Conservation (phyloP, 1,140 invertebrate genomes). For the Intoshia linei region DNA sequence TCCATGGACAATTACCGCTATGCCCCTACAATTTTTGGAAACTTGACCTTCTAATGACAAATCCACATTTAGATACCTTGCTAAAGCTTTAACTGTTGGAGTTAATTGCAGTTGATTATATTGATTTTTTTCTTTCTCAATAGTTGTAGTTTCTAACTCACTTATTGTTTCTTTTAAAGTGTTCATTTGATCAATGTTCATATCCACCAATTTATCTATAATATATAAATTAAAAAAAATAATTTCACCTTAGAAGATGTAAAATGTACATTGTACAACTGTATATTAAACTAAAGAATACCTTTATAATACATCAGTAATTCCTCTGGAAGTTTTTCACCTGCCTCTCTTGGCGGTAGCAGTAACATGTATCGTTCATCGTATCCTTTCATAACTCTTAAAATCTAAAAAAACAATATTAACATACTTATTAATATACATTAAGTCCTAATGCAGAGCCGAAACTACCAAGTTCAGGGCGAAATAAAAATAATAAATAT, state of each 20-base stretch:
- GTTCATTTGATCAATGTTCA: too few species aligned
- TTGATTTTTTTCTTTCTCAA: too few species aligned
- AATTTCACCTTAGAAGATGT: neutral
- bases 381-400: slow-evolving; percentile 21
- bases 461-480: neutral
- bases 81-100: slow-evolving; percentile 20
- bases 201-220: neutral
- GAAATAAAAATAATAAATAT: too few species aligned
- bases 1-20: slow-evolving; percentile 20
- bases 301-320: slow-evolving; percentile 19
- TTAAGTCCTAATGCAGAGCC: neutral
- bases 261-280: neutral
- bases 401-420: slow-evolving; percentile 15
- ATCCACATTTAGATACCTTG: slow-evolving; percentile 20
- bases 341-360: slow-evolving; percentile 15
- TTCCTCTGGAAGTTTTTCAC: slow-evolving; percentile 18
- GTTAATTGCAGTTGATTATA: slow-evolving; percentile 22
- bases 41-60: slow-evolving; percentile 19
- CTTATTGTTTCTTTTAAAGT: too few species aligned
- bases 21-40: slow-evolving; percentile 16
- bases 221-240: neutral
- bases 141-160: too few species aligned
- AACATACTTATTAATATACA: neutral
- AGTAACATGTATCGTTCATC: slow-evolving; percentile 21
- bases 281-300: slow-evolving; percentile 7